A percentile compares a stretch with the other conserved stretches of the same genome.
Evolutionary conservation across 2,113 vertebrate genomes (phyloP).

Genomic region (Tachycineta bicolor): DNA sequence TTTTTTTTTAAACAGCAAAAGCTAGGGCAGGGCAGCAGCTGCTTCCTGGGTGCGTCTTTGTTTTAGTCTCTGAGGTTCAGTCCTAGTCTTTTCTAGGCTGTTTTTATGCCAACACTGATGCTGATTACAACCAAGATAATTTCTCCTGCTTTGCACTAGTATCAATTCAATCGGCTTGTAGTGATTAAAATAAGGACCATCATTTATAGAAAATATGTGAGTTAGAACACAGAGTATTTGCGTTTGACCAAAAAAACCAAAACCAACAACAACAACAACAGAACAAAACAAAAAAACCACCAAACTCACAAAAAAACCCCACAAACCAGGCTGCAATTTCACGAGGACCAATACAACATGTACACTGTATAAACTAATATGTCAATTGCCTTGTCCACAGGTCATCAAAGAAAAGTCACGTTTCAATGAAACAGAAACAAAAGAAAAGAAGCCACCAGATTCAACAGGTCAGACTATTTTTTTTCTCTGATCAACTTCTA

Average conservation of each 20-base stretch:
- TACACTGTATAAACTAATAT: neutral
- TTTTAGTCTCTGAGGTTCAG: neutral
- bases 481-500: neutral
- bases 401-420: conserved; percentile 75
- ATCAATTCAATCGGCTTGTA: neutral
- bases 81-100: neutral
- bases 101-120: neutral
- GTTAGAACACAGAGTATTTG: neutral
- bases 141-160: neutral
- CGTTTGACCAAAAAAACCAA: neutral
- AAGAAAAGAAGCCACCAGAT: conserved; percentile 79
- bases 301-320: too few species aligned
- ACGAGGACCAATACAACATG: neutral
- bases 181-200: neutral
- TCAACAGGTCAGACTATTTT: conserved; percentile 77
- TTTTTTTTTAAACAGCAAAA: neutral
- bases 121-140: neutral
- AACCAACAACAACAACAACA: neutral
- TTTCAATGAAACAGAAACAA: conserved; percentile 68
- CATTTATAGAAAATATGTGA: neutral
- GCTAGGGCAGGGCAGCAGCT: neutral
- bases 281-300: neutral
- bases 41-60: neutral
- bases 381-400: conserved; percentile 50
- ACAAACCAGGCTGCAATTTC: neutral